Conservation (phyloP, 2,888 invertebrate species). For the Catotricha subobsoleta region DNA sequence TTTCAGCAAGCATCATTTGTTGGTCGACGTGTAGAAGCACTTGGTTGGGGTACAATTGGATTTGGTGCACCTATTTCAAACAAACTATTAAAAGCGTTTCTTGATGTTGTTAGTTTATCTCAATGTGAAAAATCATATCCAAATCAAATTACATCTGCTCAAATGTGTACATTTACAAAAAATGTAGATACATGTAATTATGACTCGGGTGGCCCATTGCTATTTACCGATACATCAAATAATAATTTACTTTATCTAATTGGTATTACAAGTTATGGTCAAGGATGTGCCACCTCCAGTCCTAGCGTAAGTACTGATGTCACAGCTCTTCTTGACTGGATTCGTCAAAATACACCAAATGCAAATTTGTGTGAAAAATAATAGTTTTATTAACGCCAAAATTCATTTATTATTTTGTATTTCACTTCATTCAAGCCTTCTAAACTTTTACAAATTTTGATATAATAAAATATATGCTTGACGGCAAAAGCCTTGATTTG, state of each 20-base stretch:
- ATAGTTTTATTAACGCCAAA: no score
- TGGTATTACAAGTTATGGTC: conserved; percentile 39
- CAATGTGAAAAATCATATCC: conserved; percentile 26
- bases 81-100: conserved; percentile 31
- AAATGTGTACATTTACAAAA: conserved; percentile 32
- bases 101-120: conserved; percentile 30
- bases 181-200: conserved; percentile 33
- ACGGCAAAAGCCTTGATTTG: no score
- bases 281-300: conserved; percentile 31
- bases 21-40: conserved; percentile 14
- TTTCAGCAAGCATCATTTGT: conserved; percentile 9
- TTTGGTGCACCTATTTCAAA: conserved; percentile 34
- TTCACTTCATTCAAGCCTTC: no score
- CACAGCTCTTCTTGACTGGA: conserved; percentile 39
- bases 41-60: conserved; percentile 39
- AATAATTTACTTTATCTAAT: conserved; percentile 13
- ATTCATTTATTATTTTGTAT: no score
- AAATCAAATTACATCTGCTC: conserved; percentile 12
- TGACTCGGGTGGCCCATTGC: conserved; percentile 35
- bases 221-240: conserved; percentile 20
- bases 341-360: conserved; percentile 23
- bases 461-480: no score
- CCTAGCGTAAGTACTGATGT: conserved; percentile 39
- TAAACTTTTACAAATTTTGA: no score
- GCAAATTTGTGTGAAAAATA: conserved; percentile 16